Conservation (phyloP, 2,888 invertebrate species). For the Galerucella calmariensis region DNA sequence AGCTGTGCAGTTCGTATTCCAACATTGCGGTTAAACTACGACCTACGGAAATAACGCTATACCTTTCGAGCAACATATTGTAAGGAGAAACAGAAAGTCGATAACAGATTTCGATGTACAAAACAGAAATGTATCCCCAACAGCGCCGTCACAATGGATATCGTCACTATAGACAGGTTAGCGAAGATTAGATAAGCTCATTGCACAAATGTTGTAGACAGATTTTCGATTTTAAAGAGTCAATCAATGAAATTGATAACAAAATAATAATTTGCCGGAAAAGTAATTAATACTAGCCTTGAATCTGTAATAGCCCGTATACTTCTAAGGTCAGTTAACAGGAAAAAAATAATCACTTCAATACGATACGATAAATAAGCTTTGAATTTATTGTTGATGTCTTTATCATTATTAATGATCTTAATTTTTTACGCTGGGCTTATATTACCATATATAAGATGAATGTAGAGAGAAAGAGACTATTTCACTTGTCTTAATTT, state of each 20-base stretch:
- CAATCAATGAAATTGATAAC: background rate
- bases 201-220: slow-evolving; percentile 3
- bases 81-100: background rate
- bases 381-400: background rate
- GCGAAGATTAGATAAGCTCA: slow-evolving; percentile 10
- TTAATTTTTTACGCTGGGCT: too few relatives aligned
- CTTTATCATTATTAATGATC: background rate
- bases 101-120: background rate
- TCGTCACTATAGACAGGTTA: background rate
- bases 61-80: background rate
- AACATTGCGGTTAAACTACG: slow-evolving; percentile 13
- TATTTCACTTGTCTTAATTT: too few relatives aligned
- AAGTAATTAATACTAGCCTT: background rate
- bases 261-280: background rate
- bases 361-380: background rate
- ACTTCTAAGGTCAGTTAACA: background rate
- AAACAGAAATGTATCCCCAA: slow-evolving; percentile 12
- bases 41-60: background rate
- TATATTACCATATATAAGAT: too few relatives aligned
- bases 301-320: background rate
- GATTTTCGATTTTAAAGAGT: background rate
- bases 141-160: slow-evolving; percentile 6
- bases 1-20: slow-evolving; percentile 27
- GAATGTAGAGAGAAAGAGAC: too few relatives aligned
- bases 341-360: background rate